Base-by-base conservation (phyloP, 2,888 invertebrate genomes). In the Mycogona germanica region DNA sequence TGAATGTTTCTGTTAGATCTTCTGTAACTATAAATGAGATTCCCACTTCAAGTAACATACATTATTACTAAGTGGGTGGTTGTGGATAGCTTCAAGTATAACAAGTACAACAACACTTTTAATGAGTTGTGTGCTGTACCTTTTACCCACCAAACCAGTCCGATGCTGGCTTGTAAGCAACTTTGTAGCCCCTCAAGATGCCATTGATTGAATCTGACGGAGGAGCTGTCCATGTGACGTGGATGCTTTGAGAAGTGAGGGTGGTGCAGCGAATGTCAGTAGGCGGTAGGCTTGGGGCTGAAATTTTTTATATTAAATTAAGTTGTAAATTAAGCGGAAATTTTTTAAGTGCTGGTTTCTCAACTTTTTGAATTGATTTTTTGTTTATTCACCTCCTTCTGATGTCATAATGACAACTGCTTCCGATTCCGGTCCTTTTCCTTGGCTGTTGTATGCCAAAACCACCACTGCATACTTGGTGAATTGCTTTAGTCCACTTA, bases 161-260 rank as follows among this genome's bases (percentile, higher is more conserved):
- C 59, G 88, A 87, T 62, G 87, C 87, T 41, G 91, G 87, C 61
- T 89, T 88, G 66, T 89, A 91, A 55, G 91, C 80, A 56, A 91
- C 89, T 72, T 93, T 92, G 75, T 95, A 96, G 14, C 93, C 92
- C 69, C 92, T 91, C 65, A 95, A 89, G 38, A 93, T 84, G 60
- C 95, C 95, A 68, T 95, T 92, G 41, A 93, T 88, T 32, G 91
- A 82, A 58, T 84, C 84, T 2, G 91, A 76, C 35, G 93, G 89
- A 1, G 95, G 95, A 0, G 92, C 89, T 0, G 87, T 84, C 95
- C 95, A 96, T 25, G 87, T 85, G 2, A 95, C 88, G 55, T 91
- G 79, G 64, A 96, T 89, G 2, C 91, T 91, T 71, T 92, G 89
- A 3, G 95, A 92, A 7, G 92, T 93, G 37, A 93, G 76, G 0